phyloP scores from a whole-genome alignment of 2,113 vertebrate species.

The Heteronetta atricapilla region DNA sequence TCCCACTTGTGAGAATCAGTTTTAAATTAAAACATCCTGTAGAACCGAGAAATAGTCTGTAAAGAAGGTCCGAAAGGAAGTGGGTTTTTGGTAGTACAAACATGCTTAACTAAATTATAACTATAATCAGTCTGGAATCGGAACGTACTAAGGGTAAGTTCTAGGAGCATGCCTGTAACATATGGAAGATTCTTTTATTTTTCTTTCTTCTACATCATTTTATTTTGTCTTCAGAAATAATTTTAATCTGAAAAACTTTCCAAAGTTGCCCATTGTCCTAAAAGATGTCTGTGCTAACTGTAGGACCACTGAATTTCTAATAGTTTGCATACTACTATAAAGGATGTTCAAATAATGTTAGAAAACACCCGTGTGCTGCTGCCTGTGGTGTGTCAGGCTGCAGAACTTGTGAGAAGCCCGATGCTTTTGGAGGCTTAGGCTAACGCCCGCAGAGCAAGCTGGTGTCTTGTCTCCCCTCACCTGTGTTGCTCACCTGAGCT shows the following conservation, averaged over 20 bases:
- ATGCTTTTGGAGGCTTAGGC: background rate
- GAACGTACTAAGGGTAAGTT: background rate
- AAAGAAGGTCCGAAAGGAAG: background rate
- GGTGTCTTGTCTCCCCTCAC: background rate
- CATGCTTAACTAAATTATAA: background rate
- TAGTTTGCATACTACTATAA: background rate
- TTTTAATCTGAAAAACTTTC: background rate
- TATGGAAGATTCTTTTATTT: too few relatives aligned
- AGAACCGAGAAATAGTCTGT: background rate
- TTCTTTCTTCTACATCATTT: background rate
- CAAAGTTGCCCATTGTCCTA: background rate
- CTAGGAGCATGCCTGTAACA: too few relatives aligned
- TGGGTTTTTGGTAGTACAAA: background rate
- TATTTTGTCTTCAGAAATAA: background rate
- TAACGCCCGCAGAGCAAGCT: fast-evolving
- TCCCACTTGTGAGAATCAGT: background rate
- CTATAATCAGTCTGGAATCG: background rate
- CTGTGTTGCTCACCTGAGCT: fast-evolving
- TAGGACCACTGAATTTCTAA: background rate
- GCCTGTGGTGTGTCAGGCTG: background rate
- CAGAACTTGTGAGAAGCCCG: fast-evolving
- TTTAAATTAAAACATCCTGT: background rate
- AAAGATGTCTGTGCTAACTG: fast-evolving
- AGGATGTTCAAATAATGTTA: background rate
- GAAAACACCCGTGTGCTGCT: background rate